phyloP scores from a whole-genome alignment of 2,797 vertebrate genomes.

The Ptychadena robeensis region DNA sequence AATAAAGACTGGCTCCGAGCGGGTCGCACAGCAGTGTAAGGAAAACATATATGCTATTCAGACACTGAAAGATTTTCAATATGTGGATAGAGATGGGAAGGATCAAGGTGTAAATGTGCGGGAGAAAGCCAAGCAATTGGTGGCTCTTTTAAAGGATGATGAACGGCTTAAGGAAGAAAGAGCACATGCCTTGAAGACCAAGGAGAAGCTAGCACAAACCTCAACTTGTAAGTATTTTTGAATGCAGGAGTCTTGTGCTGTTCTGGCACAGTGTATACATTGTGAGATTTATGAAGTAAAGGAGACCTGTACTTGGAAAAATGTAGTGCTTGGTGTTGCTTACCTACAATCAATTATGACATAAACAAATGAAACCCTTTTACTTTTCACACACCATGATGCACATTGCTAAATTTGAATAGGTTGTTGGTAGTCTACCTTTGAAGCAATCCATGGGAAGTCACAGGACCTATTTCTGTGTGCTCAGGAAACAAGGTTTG shows the following conservation, averaged over 20 bases:
- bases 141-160: constrained; percentile 89
- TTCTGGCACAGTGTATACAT: background rate
- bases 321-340: no score
- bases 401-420: no score
- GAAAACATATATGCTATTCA: constrained; percentile 94
- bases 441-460: no score
- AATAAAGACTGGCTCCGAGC: constrained; percentile 93
- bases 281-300: background rate
- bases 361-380: no score
- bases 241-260: background rate
- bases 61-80: constrained; percentile 94
- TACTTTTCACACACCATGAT: no score
- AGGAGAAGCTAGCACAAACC: constrained; percentile 94
- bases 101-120: constrained; percentile 94
- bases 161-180: constrained; percentile 89
- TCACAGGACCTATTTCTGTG: no score
- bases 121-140: constrained; percentile 92
- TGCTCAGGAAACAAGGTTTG: no score
- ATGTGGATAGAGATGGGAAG: constrained; percentile 91
- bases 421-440: no score
- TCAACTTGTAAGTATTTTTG: constrained; percentile 81
- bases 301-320: no score
- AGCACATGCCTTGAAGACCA: constrained; percentile 92
- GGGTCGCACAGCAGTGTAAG: constrained; percentile 91
- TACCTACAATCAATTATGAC: no score